Base-by-base conservation (phyloP, 35 echinoderm and acorn worm species). In the Eucidaris tribuloides region DNA sequence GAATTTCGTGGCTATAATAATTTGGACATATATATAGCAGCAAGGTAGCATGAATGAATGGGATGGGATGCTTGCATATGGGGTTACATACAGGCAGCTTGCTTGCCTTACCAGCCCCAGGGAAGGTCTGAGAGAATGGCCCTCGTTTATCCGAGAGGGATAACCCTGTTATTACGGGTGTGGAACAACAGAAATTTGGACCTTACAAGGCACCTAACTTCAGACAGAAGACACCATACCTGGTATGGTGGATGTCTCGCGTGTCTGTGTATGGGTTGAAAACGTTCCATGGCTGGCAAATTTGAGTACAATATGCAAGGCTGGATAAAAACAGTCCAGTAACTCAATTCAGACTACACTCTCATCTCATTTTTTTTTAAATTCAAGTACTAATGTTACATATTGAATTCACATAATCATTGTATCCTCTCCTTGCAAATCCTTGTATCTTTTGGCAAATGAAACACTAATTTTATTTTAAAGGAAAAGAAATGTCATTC, bases 331-430 rank as follows among this genome's bases (percentile, higher is more conserved):
- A 35, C 11, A 19, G 15, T 66, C 4, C 71, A 28, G 40, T 39
- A 76, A 76, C 71, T 36, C 71, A 76, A 76, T 76, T 76, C 71
- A 76, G 71, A 76, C 71, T 76, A 76, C 71, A 35, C 71, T 76
- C 48, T 52, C 48, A 11, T n/a, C 48, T 29, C 30, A 41, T 37
- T 11, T 52, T 52, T 40, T 40, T 17, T 77, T 77, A 42, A 62
- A 40, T 5, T 39, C 5, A 35, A 2, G 27, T 32, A 46, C 6
- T n/a, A n/a, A n/a, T n/a, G n/a, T n/a, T n/a, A n/a, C n/a, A n/a
- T n/a, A n/a, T n/a, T n/a, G n/a, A n/a, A n/a, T n/a, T n/a, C n/a
- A n/a, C n/a, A n/a, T n/a, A n/a, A n/a, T n/a, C n/a, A n/a, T n/a
- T n/a, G n/a, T n/a, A n/a, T n/a, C n/a, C n/a, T n/a, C n/a, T n/a